Evolutionary conservation across 2,888 invertebrate genomes (phyloP).

Genomic region (Electrophaes corylata): DNA sequence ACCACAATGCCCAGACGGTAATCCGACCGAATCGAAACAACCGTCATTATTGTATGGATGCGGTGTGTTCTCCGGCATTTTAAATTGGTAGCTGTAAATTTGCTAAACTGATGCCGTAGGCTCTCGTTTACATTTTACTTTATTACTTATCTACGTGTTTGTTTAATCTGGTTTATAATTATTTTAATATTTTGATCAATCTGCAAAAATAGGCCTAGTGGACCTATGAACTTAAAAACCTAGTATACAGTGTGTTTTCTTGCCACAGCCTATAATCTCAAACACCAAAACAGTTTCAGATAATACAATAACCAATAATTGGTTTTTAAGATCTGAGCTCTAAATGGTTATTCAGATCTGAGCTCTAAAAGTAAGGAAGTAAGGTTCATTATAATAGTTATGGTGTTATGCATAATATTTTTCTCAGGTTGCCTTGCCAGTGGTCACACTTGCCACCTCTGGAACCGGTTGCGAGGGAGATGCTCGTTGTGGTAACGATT

Average conservation of each 20-base stretch:
- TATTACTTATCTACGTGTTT: conserved; percentile 26
- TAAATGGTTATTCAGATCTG: conserved; percentile 26
- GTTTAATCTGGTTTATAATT: conserved; percentile 27
- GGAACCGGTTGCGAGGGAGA: conserved; percentile 62
- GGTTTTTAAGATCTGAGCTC: conserved; percentile 24
- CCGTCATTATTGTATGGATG: conserved; percentile 31
- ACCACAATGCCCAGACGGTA: conserved; percentile 41
- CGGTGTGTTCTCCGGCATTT: conserved; percentile 37
- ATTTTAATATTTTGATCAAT: neutral
- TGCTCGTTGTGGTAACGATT: conserved; percentile 72
- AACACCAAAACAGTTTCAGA: conserved; percentile 44
- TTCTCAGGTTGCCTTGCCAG: conserved; percentile 34
- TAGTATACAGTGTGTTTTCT: neutral
- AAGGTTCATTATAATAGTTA: conserved; percentile 42
- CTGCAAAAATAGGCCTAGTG: neutral
- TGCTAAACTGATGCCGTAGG: conserved; percentile 50
- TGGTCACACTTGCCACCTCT: conserved; percentile 39
- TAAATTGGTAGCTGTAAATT: conserved; percentile 49
- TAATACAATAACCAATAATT: conserved; percentile 31
- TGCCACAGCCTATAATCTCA: neutral
- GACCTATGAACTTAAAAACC: neutral
- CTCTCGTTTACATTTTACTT: conserved; percentile 39
- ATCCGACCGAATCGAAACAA: conserved; percentile 48
- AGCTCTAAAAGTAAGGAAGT: conserved; percentile 19
- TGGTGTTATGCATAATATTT: conserved; percentile 24